Percentiles rank a stretch among this genome's conserved stretches.
These are phyloP conservation scores for Epinephelus moara DNA, from an alignment of 2,113 vertebrate genomes.

Conservation along the genomic window DNA sequence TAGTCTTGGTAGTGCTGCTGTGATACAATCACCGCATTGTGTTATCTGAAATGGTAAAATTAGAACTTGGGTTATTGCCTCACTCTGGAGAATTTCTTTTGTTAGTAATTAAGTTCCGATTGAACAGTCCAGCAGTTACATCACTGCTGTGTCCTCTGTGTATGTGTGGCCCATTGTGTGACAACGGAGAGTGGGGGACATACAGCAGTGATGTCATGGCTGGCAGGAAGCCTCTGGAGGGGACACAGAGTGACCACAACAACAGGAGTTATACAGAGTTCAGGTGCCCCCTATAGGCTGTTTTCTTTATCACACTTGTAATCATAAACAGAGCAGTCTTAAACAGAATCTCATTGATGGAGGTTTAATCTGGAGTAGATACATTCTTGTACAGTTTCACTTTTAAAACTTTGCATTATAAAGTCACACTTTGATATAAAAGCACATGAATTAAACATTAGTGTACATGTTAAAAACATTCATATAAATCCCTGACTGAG, in stretches of 20 bases:
- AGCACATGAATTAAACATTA: background rate
- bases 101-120: conserved; percentile 34
- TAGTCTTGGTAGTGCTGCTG: conserved; percentile 11
- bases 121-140: conserved; percentile 37
- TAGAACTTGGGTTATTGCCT: conserved; percentile 37
- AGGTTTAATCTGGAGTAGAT: conserved; percentile 51
- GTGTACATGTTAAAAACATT: conserved; percentile 5
- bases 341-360: background rate
- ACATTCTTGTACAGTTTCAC: conserved; percentile 6
- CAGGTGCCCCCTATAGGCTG: conserved; percentile 41
- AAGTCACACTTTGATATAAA: conserved; percentile 22
- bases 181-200: conserved; percentile 38
- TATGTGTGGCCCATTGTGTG: conserved; percentile 49
- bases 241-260: background rate
- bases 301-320: background rate
- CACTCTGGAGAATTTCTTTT: conserved; percentile 49
- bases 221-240: conserved; percentile 47
- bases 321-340: background rate
- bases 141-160: conserved; percentile 45
- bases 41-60: conserved; percentile 35
- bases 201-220: conserved; percentile 45
- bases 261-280: background rate
- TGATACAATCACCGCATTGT: conserved; percentile 29
- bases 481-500: background rate
- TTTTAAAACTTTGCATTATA: conserved; percentile 11